Evolutionary conservation across 2,113 vertebrate species (phyloP).

Genomic region (Notarius lentiginosus): DNA sequence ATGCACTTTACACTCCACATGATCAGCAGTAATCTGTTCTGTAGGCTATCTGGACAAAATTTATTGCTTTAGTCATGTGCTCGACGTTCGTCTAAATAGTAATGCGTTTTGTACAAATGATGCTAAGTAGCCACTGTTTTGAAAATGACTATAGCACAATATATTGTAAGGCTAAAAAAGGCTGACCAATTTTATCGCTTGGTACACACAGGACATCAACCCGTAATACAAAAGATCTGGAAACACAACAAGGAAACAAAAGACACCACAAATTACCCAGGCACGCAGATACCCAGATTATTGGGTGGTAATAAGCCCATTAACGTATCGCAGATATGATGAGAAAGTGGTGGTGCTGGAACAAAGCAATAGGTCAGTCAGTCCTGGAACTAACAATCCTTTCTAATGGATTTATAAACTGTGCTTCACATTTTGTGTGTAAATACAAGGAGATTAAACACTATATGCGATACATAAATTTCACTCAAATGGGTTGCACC

Average conservation of each 20-base stretch:
- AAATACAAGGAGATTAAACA: too few relatives aligned
- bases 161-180: too few relatives aligned
- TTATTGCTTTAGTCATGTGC: too few relatives aligned
- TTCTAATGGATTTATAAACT: neutral
- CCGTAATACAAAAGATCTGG: neutral
- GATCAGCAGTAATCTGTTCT: too few relatives aligned
- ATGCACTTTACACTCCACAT: neutral
- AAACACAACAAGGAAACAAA: neutral
- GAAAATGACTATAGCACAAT: neutral
- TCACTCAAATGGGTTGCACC: neutral
- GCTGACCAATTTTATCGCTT: neutral
- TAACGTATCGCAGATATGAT: neutral
- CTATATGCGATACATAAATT: neutral
- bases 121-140: neutral
- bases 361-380: neutral
- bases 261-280: neutral
- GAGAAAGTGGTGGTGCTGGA: neutral
- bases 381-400: neutral
- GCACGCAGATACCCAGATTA: neutral
- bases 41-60: too few relatives aligned
- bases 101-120: neutral
- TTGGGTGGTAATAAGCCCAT: neutral
- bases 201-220: neutral
- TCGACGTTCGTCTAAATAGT: neutral
- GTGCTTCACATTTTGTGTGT: neutral